These are phyloP conservation scores for Upupa epops DNA, from an alignment of 2,113 vertebrate genomes.

Conservation along the genomic window DNA sequence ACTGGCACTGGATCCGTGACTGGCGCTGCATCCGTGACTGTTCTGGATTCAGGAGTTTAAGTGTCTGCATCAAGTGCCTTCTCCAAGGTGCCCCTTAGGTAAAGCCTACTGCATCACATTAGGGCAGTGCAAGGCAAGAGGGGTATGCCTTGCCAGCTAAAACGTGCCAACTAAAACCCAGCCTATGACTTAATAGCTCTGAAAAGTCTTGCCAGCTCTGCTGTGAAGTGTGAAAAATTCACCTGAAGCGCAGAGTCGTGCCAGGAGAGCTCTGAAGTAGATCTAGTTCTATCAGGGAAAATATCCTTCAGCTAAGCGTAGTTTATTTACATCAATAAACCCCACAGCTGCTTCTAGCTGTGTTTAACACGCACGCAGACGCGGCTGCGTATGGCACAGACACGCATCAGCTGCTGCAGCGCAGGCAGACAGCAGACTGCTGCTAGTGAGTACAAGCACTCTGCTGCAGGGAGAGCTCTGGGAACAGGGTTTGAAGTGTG, in stretches of 20 bases:
- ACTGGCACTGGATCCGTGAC: background rate
- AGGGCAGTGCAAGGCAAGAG: conserved; percentile 15
- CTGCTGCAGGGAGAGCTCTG: background rate
- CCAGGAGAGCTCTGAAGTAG: conserved; percentile 15
- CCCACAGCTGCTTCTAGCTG: background rate
- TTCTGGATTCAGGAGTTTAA: conserved; percentile 13
- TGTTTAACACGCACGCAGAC: background rate
- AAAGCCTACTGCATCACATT: conserved; percentile 27
- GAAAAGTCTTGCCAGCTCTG: conserved; percentile 36
- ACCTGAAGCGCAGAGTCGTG: conserved; percentile 29
- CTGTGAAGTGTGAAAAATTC: conserved; percentile 55
- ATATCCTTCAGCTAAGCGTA: conserved; percentile 19
- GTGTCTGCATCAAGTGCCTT: background rate
- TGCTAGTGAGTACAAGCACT: background rate
- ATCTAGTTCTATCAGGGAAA: conserved; percentile 40
- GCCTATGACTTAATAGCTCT: background rate
- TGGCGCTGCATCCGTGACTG: background rate
- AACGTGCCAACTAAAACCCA: conserved; percentile 1
- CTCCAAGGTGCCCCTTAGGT: conserved; percentile 9
- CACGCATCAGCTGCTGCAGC: background rate
- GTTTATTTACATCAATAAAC: conserved; percentile 46
- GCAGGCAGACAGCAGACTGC: background rate
- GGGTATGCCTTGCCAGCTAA: background rate
- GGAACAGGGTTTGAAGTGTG: background rate
- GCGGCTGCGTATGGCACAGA: background rate